Base-by-base conservation (phyloP, 2,113 vertebrate species). In the Sciurus niger region DNA sequence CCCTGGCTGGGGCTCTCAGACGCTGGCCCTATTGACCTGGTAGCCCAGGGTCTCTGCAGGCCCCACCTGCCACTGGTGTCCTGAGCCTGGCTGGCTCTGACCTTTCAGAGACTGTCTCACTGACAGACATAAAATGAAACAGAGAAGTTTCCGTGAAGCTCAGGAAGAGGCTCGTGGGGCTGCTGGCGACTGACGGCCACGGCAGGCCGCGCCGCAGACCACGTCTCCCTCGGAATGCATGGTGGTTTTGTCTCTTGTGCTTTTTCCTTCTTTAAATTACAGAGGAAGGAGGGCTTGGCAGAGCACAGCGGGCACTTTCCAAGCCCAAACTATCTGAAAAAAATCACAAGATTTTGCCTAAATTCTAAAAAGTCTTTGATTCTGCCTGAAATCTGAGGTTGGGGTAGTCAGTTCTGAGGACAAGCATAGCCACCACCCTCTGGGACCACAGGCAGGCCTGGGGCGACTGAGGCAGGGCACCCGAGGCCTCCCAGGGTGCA, bases 191-290 rank as follows among this genome's bases (percentile, higher is more conserved):
- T 30, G 94, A 58, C 9, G 90, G 20, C 46, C 4, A 4, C 2
- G 84, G 94, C 30, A 9, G n/a, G 9, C 0, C 40, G 10, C 0
- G 53, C 32, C 0, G 0, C 51, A 40, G 91, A 65, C 84, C 43
- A 1, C 14, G 25, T 16, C 70, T 43, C 87, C 72, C 68, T 37
- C 22, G 78, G 94, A 93, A 93, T 73, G 93, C 46, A 10, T 7
- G 0, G 94, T n/a, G 97, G 92, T 97, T 95, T 96, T 18, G 79
- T 60, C 67, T 93, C 53, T 63, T 48, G 17, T 18, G 74, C 68
- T 82, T 91, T 83, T 80, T 91, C 51, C 82, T 86, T n/a, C 87
- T 92, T 95, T 93, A 96, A 97, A 96, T 97, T 96, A 97, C 7
- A 96, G 96, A 94, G 76, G 65, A 40, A 32, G 84, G 95, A 80